A percentile compares a stretch with the other conserved stretches of the same genome.
Evolutionary conservation across 2,888 invertebrate species (phyloP).

Genomic region (Clitarchus hookeri): DNA sequence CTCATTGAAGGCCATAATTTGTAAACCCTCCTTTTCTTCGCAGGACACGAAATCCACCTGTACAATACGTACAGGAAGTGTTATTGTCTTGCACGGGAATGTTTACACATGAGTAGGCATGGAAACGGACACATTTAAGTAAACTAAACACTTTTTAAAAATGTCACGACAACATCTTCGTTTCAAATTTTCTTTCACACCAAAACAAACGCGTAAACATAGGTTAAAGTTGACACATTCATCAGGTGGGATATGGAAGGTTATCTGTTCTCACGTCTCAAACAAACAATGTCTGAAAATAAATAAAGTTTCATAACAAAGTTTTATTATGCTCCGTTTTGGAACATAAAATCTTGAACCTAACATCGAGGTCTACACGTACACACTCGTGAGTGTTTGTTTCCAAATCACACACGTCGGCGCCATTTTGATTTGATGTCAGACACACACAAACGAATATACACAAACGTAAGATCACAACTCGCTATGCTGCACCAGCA

Average conservation of each 20-base stretch:
- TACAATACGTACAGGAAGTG: constrained; percentile 30
- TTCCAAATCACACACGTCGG: constrained; percentile 48
- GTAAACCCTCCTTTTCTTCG: constrained; percentile 49
- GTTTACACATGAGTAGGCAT: constrained; percentile 36
- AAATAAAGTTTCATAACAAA: background rate
- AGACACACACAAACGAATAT: constrained; percentile 30
- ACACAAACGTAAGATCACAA: background rate
- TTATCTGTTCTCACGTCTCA: background rate
- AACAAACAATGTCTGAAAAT: background rate
- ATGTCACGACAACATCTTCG: background rate
- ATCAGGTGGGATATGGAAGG: constrained; percentile 64
- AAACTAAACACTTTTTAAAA: background rate
- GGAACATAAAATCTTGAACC: background rate
- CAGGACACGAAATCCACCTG: constrained; percentile 20
- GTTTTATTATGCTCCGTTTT: background rate
- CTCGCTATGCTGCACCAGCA: background rate
- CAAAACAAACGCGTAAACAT: constrained; percentile 58
- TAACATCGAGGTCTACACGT: background rate
- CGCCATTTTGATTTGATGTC: constrained; percentile 50
- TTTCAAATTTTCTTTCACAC: background rate
- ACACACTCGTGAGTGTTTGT: constrained; percentile 43
- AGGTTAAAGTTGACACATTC: constrained; percentile 67
- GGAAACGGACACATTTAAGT: background rate
- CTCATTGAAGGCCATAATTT: constrained; percentile 80
- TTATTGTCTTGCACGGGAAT: constrained; percentile 36